Evolutionary conservation across 2,113 vertebrate species (phyloP).

Genomic region (Geococcyx californianus): DNA sequence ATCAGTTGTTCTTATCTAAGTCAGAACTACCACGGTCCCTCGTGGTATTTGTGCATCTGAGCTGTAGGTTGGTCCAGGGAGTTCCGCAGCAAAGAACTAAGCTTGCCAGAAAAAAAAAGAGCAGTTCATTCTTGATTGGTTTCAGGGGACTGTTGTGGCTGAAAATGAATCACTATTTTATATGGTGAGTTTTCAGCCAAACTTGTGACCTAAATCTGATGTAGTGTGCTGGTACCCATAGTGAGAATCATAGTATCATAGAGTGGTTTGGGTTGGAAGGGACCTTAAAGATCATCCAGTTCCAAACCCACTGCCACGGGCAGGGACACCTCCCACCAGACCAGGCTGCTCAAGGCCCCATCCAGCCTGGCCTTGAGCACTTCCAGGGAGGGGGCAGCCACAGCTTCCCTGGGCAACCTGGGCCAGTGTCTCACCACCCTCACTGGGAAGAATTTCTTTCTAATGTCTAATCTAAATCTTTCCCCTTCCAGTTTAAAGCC

Average conservation of each 20-base stretch:
- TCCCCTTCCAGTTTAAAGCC: too few species aligned
- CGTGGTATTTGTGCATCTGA: constrained; percentile 14
- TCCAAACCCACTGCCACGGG: too few species aligned
- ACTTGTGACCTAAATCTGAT: not conserved
- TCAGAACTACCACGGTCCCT: not conserved
- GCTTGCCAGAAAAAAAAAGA: not conserved
- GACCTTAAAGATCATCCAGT: too few species aligned
- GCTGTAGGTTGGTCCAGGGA: not conserved
- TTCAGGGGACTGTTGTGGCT: not conserved
- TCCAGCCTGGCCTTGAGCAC: too few species aligned
- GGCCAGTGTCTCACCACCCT: too few species aligned
- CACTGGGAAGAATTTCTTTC: too few species aligned
- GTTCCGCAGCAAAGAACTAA: constrained; percentile 5
- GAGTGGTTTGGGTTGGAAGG: too few species aligned
- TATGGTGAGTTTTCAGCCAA: not conserved
- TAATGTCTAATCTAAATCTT: too few species aligned
- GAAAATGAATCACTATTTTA: not conserved
- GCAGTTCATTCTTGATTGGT: not conserved
- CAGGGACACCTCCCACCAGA: too few species aligned
- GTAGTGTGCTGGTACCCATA: not conserved
- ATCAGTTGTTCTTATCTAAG: not conserved
- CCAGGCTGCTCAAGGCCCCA: too few species aligned
- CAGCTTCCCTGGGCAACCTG: too few species aligned
- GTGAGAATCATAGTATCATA: not conserved
- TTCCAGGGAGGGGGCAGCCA: too few species aligned